These are phyloP conservation scores for Aphis gossypii DNA, from an alignment of 1,140 invertebrate genomes.

Conservation along the genomic window DNA sequence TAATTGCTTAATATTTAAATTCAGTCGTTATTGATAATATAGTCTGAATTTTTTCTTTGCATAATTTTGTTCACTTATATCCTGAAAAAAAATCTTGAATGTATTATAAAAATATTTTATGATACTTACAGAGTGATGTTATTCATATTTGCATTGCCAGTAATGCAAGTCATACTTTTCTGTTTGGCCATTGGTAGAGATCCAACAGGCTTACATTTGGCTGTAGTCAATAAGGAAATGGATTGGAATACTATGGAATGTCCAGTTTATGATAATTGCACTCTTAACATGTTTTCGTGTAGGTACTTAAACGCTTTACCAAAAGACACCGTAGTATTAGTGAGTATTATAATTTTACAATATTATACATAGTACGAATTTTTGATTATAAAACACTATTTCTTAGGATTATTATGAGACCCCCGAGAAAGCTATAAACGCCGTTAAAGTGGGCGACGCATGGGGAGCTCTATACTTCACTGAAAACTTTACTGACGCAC, in stretches of 20 bases:
- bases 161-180: slow-evolving; percentile 92
- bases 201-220: slow-evolving; percentile 82
- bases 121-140: slow-evolving; percentile 76
- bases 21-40: not conserved
- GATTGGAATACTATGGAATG: slow-evolving; percentile 65
- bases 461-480: slow-evolving; percentile 86
- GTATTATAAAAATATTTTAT: slow-evolving; percentile 19
- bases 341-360: slow-evolving; percentile 63
- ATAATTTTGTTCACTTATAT: not conserved
- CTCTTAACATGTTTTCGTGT: slow-evolving; percentile 76
- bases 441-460: slow-evolving; percentile 77
- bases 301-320: slow-evolving; percentile 76
- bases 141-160: slow-evolving; percentile 90
- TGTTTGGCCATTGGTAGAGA: slow-evolving; percentile 93
- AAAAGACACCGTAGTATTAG: slow-evolving; percentile 70
- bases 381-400: not conserved
- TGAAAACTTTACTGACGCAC: slow-evolving; percentile 80
- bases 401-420: slow-evolving; percentile 64
- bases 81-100: not conserved
- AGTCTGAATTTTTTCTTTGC: not conserved
- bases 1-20: not conserved
- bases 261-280: slow-evolving; percentile 69
- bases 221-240: slow-evolving; percentile 85
- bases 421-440: slow-evolving; percentile 69
- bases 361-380: not conserved